phyloP scores from a whole-genome alignment of 2,113 vertebrate genomes.

The Stegostoma tigrinum region DNA sequence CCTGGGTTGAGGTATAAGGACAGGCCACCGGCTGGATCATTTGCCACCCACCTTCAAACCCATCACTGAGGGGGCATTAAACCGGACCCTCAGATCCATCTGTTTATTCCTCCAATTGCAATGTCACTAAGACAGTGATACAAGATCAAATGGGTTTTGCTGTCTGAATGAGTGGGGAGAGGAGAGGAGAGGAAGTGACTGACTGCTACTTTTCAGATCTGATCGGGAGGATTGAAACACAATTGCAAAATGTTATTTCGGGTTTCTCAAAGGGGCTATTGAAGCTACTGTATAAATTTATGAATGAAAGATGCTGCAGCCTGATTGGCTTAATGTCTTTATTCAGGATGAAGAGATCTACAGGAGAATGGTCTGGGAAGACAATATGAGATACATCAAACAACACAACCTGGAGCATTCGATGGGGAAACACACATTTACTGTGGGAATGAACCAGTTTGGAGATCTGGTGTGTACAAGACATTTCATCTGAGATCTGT shows the following conservation, averaged over 20 bases:
- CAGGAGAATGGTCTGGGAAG: conserved; percentile 81
- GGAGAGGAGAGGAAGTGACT: background rate
- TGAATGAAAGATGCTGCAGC: background rate
- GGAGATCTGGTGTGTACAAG: conserved; percentile 72
- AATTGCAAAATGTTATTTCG: background rate
- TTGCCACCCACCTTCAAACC: no score
- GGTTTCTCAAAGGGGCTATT: background rate
- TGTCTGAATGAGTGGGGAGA: background rate
- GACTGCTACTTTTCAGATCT: background rate
- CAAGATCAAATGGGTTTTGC: no score
- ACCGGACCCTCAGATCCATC: no score
- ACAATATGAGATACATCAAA: conserved; percentile 75
- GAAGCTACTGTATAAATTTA: background rate
- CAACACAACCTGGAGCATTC: conserved; percentile 78
- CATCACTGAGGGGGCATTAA: no score
- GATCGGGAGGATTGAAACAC: background rate
- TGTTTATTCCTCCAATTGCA: background rate
- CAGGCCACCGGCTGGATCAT: no score
- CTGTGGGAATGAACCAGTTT: no score
- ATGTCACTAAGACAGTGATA: background rate
- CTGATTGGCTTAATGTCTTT: background rate
- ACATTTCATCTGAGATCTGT: background rate
- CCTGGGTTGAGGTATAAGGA: no score
- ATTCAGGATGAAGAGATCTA: conserved; percentile 67
- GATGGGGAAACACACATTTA: conserved; percentile 72